Evolutionary conservation across 2,888 invertebrate species (phyloP).

Genomic region (Minunthozetes semirufus): DNA sequence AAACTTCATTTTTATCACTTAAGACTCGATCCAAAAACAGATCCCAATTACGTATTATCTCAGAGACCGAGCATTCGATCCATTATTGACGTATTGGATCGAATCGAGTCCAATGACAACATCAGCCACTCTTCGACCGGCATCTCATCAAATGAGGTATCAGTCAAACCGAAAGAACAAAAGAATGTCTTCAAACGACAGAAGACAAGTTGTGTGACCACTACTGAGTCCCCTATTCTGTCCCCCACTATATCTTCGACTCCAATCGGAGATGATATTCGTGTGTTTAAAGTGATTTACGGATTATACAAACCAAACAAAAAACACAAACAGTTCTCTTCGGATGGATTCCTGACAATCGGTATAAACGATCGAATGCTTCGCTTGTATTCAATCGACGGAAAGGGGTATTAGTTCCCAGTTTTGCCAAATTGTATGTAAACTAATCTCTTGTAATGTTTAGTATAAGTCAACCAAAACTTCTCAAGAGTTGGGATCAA

Average conservation of each 20-base stretch:
- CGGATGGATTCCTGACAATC: conserved; percentile 30
- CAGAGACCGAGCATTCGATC: too few species aligned
- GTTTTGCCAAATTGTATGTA: neutral
- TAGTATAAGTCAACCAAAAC: neutral
- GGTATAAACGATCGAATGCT: neutral
- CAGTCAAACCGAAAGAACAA: neutral
- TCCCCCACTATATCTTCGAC: too few species aligned
- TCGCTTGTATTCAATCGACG: neutral
- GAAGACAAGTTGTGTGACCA: too few species aligned
- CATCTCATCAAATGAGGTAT: neutral
- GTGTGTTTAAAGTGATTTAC: conserved; percentile 29
- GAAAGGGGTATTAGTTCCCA: neutral
- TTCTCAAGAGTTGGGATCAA: neutral
- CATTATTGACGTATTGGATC: too few species aligned
- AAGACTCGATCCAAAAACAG: too few species aligned
- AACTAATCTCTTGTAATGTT: neutral
- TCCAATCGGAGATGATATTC: neutral
- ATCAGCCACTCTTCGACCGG: neutral
- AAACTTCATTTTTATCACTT: too few species aligned
- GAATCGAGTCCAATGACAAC: neutral
- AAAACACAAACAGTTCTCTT: conserved; percentile 26
- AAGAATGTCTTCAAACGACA: too few species aligned
- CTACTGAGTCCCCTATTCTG: too few species aligned
- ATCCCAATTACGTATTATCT: too few species aligned
- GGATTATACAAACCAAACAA: conserved; percentile 33